phyloP scores from a whole-genome alignment of 2,888 invertebrate species.

The Oscheius onirici region DNA sequence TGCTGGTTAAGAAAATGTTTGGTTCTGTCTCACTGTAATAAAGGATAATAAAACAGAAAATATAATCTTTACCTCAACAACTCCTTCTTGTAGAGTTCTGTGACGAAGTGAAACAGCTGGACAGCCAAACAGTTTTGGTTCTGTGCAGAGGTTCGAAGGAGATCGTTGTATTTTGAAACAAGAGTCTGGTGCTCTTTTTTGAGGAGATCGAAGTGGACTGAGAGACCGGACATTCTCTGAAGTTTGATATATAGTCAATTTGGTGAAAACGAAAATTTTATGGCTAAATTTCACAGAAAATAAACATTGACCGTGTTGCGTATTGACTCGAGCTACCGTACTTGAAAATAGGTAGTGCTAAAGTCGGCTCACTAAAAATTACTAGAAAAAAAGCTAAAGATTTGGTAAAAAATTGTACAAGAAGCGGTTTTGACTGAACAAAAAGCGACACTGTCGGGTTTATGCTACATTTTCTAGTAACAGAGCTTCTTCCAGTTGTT shows the following conservation, averaged over 20 bases:
- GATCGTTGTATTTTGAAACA: conserved; percentile 26
- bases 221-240: conserved; percentile 13
- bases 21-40: too few species aligned
- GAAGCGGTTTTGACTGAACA: too few species aligned
- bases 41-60: not conserved
- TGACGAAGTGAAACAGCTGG: conserved; percentile 9
- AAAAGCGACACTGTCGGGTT: too few species aligned
- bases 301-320: too few species aligned
- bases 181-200: conserved; percentile 22
- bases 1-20: too few species aligned
- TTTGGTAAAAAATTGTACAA: too few species aligned
- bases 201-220: conserved; percentile 26
- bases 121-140: conserved; percentile 20
- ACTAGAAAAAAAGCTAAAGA: too few species aligned
- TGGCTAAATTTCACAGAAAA: not conserved
- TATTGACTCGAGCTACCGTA: too few species aligned
- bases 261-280: not conserved
- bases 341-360: too few species aligned
- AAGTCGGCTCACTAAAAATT: too few species aligned
- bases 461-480: too few species aligned
- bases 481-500: too few species aligned
- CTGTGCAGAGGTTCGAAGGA: not conserved
- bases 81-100: conserved; percentile 14
- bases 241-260: not conserved
- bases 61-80: conserved; percentile 8